These are phyloP conservation scores for Thereva unica DNA, from an alignment of 2,888 invertebrate species.

Conservation along the genomic window DNA sequence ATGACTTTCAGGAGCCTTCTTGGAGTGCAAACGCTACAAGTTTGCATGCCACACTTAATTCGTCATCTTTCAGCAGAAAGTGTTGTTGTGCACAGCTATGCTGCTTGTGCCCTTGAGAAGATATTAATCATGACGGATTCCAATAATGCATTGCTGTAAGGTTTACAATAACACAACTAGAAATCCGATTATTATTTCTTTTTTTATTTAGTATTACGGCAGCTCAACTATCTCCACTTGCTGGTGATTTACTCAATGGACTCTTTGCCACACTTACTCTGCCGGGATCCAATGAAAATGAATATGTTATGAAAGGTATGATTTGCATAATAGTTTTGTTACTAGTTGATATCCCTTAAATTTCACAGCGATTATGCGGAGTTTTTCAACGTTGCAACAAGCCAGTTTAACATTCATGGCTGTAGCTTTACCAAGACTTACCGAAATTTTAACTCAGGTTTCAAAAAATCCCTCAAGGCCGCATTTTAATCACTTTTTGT, in stretches of 20 bases:
- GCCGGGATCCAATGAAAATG: constrained; percentile 85
- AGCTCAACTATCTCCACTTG: constrained; percentile 68
- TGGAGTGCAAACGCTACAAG: constrained; percentile 75
- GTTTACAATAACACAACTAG: constrained; percentile 38
- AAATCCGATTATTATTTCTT: constrained; percentile 39
- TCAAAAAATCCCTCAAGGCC: constrained; percentile 95
- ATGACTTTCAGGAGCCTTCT: constrained; percentile 94
- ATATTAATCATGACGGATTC: constrained; percentile 75
- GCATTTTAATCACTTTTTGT: constrained; percentile 97
- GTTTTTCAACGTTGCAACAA: constrained; percentile 80
- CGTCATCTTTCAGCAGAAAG: constrained; percentile 75
- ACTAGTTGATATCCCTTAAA: constrained; percentile 53
- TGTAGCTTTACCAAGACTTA: constrained; percentile 81
- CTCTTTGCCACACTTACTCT: constrained; percentile 76
- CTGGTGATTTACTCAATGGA: constrained; percentile 70
- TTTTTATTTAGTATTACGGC: constrained; percentile 61
- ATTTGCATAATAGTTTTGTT: constrained; percentile 19
- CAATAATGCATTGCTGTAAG: constrained; percentile 63
- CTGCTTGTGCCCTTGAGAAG: constrained; percentile 89
- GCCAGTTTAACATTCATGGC: constrained; percentile 78
- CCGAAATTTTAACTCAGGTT: constrained; percentile 78
- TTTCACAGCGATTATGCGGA: constrained; percentile 79
- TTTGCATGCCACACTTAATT: constrained; percentile 77
- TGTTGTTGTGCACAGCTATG: constrained; percentile 92
- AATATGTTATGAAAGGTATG: constrained; percentile 89